Conservation (phyloP, 2,888 invertebrate species). For the Agelastica alni region DNA sequence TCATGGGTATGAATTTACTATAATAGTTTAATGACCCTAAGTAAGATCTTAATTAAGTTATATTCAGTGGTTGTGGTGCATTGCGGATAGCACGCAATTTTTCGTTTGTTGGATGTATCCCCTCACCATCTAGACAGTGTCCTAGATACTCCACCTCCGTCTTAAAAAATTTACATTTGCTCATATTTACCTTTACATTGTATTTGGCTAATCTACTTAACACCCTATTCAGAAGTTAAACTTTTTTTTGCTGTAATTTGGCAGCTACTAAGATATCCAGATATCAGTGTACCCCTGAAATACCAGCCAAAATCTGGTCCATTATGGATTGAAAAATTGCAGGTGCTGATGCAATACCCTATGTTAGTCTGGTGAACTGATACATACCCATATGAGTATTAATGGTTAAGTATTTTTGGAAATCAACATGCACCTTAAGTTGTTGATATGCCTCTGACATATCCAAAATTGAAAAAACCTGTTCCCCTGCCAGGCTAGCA, state of each 20-base stretch:
- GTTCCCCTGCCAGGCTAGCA: slow-evolving; percentile 5
- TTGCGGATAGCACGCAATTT: too few species aligned
- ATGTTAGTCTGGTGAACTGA: slow-evolving; percentile 20
- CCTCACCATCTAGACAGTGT: background rate
- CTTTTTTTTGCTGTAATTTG: background rate
- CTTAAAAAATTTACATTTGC: background rate
- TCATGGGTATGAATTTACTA: too few species aligned
- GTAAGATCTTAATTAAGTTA: background rate
- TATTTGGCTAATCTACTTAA: background rate
- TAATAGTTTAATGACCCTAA: background rate
- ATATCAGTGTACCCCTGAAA: background rate
- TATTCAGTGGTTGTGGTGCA: background rate
- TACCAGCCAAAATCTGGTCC: slow-evolving; percentile 17
- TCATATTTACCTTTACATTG: too few species aligned
- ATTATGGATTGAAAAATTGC: slow-evolving; percentile 18
- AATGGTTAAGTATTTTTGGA: slow-evolving; percentile 17
- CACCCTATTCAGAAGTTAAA: background rate
- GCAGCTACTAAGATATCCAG: too few species aligned
- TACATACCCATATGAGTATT: slow-evolving; percentile 26
- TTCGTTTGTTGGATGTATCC: slow-evolving; percentile 3
- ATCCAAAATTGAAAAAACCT: slow-evolving; percentile 16
- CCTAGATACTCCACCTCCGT: background rate
- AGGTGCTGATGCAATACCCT: slow-evolving; percentile 16
- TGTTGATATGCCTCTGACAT: slow-evolving; percentile 21
- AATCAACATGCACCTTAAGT: slow-evolving; percentile 2